These are phyloP conservation scores for Buceros bicornis DNA, from an alignment of 2,797 vertebrate genomes.

Conservation along the genomic window DNA sequence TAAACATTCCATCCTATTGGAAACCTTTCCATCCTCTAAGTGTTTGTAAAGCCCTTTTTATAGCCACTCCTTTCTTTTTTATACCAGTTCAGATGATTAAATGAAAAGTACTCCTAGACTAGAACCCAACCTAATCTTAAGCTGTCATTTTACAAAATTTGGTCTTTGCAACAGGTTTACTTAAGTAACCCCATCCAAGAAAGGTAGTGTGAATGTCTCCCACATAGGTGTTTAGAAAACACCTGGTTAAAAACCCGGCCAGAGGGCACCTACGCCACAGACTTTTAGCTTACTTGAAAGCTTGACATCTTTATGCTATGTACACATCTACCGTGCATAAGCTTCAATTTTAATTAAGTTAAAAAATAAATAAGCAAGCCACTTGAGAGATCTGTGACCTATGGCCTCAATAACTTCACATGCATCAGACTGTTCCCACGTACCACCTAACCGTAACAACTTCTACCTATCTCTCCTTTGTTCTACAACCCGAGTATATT, in stretches of 20 bases:
- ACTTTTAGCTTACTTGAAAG: neutral
- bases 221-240: neutral
- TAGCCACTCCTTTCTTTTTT: neutral
- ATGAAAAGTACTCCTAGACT: neutral
- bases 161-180: neutral
- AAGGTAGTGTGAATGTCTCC: neutral
- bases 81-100: neutral
- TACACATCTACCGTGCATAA: neutral
- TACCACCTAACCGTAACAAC: neutral
- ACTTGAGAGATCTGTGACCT: neutral
- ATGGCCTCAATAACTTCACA: neutral
- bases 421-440: neutral
- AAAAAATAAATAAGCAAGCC: neutral
- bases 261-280: neutral
- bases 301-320: neutral
- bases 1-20: neutral
- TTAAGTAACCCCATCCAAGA: neutral
- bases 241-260: neutral
- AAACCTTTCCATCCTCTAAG: neutral
- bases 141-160: neutral
- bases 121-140: neutral
- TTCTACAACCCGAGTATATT: neutral
- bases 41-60: neutral
- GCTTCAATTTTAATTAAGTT: neutral
- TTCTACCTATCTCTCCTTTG: neutral